Conservation (phyloP, 1,140 invertebrate genomes). For the Proales similis region DNA sequence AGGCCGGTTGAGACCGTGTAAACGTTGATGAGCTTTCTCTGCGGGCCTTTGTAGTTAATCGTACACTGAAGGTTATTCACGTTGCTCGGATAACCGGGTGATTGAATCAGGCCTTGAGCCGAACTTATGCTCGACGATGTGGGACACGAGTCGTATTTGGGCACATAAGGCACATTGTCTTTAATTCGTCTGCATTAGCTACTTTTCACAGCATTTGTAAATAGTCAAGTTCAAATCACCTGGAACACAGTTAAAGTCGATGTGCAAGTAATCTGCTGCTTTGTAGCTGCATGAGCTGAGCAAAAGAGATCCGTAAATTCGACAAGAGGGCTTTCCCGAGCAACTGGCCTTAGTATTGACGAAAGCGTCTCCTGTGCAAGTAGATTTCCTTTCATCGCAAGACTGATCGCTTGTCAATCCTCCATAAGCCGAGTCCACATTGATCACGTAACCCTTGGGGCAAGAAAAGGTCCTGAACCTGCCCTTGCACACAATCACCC, state of each 20-base stretch:
- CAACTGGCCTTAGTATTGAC: too few species aligned
- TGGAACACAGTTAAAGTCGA: constrained; percentile 33
- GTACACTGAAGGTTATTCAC: constrained; percentile 10
- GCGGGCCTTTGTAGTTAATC: not conserved
- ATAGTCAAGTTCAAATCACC: too few species aligned
- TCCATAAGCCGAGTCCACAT: constrained; percentile 6
- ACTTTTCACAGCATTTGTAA: too few species aligned
- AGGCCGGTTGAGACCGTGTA: constrained; percentile 17
- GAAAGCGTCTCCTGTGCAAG: too few species aligned
- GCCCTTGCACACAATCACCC: constrained; percentile 21
- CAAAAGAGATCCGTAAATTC: constrained; percentile 1
- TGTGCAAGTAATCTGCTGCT: not conserved
- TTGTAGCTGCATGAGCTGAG: constrained; percentile 9
- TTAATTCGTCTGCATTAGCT: too few species aligned
- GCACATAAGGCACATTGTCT: constrained; percentile 15
- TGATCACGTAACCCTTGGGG: constrained; percentile 21
- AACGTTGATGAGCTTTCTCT: constrained; percentile 15
- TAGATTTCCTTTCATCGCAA: constrained; percentile 17
- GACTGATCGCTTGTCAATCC: constrained; percentile 2
- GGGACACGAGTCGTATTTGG: constrained; percentile 11
- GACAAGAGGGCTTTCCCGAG: constrained; percentile 3
- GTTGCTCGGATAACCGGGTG: constrained; percentile 15
- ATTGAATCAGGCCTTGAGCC: constrained; percentile 1
- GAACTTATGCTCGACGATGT: not conserved
- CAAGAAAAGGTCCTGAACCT: constrained; percentile 12